Evolutionary conservation across 2,113 vertebrate species (phyloP).

Genomic region (Candoia aspera): DNA sequence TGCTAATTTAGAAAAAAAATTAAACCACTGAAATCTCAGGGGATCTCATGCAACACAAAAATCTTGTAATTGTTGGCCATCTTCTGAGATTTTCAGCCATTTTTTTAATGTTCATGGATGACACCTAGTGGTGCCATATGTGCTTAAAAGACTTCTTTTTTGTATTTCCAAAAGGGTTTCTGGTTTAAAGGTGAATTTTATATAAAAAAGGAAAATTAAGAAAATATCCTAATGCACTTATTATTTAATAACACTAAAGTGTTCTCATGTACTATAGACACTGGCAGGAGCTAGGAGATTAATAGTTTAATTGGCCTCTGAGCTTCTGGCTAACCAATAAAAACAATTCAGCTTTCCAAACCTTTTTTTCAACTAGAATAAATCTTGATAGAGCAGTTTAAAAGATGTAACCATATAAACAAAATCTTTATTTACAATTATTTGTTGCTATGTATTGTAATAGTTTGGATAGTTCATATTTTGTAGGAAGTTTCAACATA

Average conservation of each 20-base stretch:
- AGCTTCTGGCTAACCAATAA: background rate
- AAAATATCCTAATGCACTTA: background rate
- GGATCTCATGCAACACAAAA: background rate
- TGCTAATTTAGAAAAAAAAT: background rate
- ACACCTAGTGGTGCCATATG: background rate
- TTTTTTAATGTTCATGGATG: background rate
- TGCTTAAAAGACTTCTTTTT: background rate
- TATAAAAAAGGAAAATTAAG: background rate
- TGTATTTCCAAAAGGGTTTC: background rate
- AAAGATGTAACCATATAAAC: background rate
- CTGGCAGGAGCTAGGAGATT: conserved; percentile 45
- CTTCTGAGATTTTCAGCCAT: background rate
- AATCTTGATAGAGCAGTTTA: background rate
- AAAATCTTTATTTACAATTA: background rate
- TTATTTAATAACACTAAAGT: conserved; percentile 26
- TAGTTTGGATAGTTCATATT: background rate
- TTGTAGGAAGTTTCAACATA: background rate
- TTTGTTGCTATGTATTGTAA: background rate
- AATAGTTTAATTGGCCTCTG: conserved; percentile 46
- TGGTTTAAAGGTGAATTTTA: background rate
- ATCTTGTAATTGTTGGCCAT: background rate
- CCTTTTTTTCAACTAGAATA: too few relatives aligned
- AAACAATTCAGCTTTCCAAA: conserved; percentile 6
- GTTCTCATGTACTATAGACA: conserved; percentile 53
- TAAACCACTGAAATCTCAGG: background rate